phyloP scores from a whole-genome alignment of 2,888 invertebrate genomes.

The Chrysopilus asiliformis region DNA sequence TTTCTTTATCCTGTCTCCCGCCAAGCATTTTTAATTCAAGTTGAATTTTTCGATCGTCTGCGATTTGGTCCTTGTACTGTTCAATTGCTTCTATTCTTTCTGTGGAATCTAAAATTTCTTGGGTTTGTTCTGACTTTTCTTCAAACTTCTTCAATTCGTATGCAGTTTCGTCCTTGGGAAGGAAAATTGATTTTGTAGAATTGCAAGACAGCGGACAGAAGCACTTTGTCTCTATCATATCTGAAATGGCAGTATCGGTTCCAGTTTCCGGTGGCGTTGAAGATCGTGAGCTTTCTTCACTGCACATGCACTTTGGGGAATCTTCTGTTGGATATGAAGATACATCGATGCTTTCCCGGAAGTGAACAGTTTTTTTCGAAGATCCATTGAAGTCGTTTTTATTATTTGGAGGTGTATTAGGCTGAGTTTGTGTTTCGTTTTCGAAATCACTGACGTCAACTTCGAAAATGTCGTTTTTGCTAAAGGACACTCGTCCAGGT shows the following conservation, averaged over 20 bases:
- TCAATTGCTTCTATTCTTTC: constrained; percentile 2
- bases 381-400: constrained; percentile 8
- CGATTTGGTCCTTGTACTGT: constrained; percentile 6
- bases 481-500: constrained; percentile 35
- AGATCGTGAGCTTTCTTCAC: neutral
- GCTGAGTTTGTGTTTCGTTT: constrained; percentile 27
- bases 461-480: constrained; percentile 24
- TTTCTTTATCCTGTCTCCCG: constrained; percentile 4
- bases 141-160: neutral
- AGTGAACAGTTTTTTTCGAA: constrained; percentile 31
- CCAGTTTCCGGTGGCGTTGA: constrained; percentile 2
- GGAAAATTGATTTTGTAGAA: constrained; percentile 7
- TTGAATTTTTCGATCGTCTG: constrained; percentile 4
- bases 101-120: too few species aligned
- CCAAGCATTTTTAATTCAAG: constrained; percentile 3
- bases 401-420: too few species aligned
- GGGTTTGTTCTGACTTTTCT: neutral
- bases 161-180: constrained; percentile 1
- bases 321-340: too few species aligned
- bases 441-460: constrained; percentile 30
- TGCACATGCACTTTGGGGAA: neutral
- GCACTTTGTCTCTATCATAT: constrained; percentile 28
- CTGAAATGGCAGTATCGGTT: too few species aligned
- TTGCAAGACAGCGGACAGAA: constrained; percentile 10
- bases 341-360: too few species aligned